Base-by-base conservation (phyloP, 2,888 invertebrate genomes). In the Phymatocera aterrima region DNA sequence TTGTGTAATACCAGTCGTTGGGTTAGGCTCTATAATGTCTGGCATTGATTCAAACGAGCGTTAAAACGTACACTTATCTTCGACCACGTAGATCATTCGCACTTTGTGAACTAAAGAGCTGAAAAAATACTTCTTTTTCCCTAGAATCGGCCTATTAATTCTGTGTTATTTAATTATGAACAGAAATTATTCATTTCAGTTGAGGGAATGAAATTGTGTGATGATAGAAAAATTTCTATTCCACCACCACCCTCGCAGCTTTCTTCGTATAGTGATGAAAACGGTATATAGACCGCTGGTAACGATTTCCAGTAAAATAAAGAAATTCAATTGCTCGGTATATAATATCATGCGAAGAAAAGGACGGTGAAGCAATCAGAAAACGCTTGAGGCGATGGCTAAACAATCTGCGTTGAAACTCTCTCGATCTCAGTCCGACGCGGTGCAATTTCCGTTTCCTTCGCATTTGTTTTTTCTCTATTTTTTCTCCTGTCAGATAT, bases 241-340 rank as follows among this genome's bases (percentile, higher is more conserved):
- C 51, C 51, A 51, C 40, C 34, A 24, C 46, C 3, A 28, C 43
- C n/a, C 12, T 46, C 15, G 24, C 28, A 65, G 24, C n/a, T 51
- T 72, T 34, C n/a, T 31, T 51, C 15, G 51, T 12, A 51, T 15
- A 43, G 28, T 34, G 4, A n/a, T 28, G 24, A 15, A 68, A 61
- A 68, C 15, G 46, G 24, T 40, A 15, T 68, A 43, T 21, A 68
- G 51, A 72, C 51, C 51, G 51, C 34, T 72, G 31, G 43, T 28
- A 72, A 51, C 34, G 34, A 72, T 51, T 72, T 72, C 34, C 51
- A 78, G 34, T 70, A 54, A 65, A 72, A 78, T 78, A 70, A 85
- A 85, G 85, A 85, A 85, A 85, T 85, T 85, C 85, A 85, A 85
- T 85, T 84, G 85, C 83, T 82, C 78, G 83, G 83, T 85, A 83